Evolutionary conservation across 2,888 invertebrate species (phyloP), one percentile per base, ranked within the genome.

Genomic region (Sinodicranocentrus sp.): DNA sequence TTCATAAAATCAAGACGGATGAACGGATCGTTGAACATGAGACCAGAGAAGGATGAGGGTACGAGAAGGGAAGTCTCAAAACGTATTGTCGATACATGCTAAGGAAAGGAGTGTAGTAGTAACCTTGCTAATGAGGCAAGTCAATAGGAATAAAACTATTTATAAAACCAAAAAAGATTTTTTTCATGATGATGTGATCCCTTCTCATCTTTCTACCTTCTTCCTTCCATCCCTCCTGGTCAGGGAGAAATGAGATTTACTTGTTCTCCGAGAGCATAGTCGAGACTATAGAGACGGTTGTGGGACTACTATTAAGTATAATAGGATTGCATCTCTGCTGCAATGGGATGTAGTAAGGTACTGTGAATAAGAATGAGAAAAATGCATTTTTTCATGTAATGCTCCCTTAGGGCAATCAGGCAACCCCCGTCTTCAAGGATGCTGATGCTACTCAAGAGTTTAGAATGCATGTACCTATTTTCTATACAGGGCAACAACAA

Each of bases 191-290:
- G 26, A 17, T 63, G 28, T 17, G 33, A n/a, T 65, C 39, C 28
- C 23, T 65, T 65, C 23, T 39, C 33, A 33, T 33, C 33, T 33
- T 33, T 33, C 33, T 33, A 33, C 33, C 8, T 54, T 54, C 70
- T 54, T 54, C 70, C 70, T 71, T 54, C 70, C 70, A 71, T 71
- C 70, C 72, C 72, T 57, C 39, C 19, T 23, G n/a, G 25, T 17
- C 28, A 39, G 19, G 44, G 44, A 44, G 39, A 23, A 67, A 44
- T 67, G 67, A 67, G 67, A 67, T 21, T 67, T 43, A 23, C 67
- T 48, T 8, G 15, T 8, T 5, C 19, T 63, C 5, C 28, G 28
- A 44, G 28, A 19, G 26, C 70, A 23, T 26, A n/a, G n/a, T 65
- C n/a, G n/a, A n/a, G n/a, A n/a, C n/a, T n/a, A n/a, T n/a, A n/a